Conservation (phyloP, 2,113 vertebrate genomes). For the Zootoca vivipara region DNA sequence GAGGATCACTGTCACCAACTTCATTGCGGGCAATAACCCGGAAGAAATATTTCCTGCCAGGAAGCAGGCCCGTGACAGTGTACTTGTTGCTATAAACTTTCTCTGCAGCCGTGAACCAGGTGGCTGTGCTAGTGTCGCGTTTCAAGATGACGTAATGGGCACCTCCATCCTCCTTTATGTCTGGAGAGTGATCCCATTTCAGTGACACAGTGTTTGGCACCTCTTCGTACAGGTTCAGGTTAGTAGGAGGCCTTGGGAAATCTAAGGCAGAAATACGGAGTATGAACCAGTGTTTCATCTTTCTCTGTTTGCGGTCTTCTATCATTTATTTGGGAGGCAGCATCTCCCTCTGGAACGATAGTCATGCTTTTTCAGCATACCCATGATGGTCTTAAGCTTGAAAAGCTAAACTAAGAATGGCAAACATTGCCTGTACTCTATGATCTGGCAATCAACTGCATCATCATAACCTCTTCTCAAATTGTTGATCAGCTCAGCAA, state of each 20-base stretch:
- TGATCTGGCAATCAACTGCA: not conserved
- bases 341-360: not conserved
- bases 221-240: conserved; percentile 72
- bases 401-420: not conserved
- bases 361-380: no score
- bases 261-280: conserved; percentile 49
- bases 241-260: conserved; percentile 63
- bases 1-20: conserved; percentile 65
- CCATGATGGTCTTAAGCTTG: not conserved
- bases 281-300: conserved; percentile 11
- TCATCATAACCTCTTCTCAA: not conserved
- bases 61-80: conserved; percentile 69
- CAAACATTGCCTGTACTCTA: not conserved
- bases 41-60: conserved; percentile 76
- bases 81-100: conserved; percentile 72
- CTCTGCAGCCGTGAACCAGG: conserved; percentile 67
- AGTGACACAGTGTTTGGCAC: conserved; percentile 69
- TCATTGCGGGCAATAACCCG: conserved; percentile 69
- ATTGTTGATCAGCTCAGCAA: not conserved
- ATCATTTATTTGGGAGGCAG: not conserved
- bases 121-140: conserved; percentile 64
- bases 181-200: conserved; percentile 73
- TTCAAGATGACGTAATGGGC: conserved; percentile 72
- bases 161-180: conserved; percentile 58
- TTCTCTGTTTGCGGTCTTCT: not conserved